Conservation (phyloP, 2,113 vertebrate genomes). For the Candoia aspera region DNA sequence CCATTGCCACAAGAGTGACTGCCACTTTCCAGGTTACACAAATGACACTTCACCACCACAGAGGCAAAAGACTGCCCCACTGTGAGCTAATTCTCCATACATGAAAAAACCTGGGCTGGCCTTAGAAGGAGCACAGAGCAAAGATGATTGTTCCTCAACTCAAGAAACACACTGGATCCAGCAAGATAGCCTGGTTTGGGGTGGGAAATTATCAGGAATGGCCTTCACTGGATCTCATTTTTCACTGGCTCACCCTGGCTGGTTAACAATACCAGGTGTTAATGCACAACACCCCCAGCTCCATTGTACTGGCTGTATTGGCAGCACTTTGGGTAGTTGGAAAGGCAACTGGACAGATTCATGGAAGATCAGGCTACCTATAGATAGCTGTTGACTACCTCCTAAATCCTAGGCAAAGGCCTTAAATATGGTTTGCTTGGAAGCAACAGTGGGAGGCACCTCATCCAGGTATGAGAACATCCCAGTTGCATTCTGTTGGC, state of each 20-base stretch:
- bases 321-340: neutral
- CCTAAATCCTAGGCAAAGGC: no score
- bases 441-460: no score
- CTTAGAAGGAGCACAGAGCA: accelerated
- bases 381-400: no score
- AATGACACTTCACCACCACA: neutral
- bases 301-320: neutral
- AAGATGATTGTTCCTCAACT: neutral
- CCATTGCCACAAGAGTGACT: neutral
- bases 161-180: neutral
- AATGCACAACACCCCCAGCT: neutral
- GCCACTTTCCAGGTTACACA: neutral
- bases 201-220: no score
- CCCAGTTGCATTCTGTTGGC: no score
- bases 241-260: neutral
- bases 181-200: neutral
- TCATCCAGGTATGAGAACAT: no score
- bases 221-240: no score
- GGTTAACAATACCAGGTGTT: neutral
- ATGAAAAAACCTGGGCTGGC: neutral
- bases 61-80: neutral
- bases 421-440: no score
- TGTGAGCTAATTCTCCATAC: accelerated
- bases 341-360: neutral
- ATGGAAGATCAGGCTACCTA: no score